Percentiles rank a stretch among this genome's conserved stretches.
phyloP scores from a whole-genome alignment of 2,113 vertebrate genomes.

The Leptocoma aspasia region DNA sequence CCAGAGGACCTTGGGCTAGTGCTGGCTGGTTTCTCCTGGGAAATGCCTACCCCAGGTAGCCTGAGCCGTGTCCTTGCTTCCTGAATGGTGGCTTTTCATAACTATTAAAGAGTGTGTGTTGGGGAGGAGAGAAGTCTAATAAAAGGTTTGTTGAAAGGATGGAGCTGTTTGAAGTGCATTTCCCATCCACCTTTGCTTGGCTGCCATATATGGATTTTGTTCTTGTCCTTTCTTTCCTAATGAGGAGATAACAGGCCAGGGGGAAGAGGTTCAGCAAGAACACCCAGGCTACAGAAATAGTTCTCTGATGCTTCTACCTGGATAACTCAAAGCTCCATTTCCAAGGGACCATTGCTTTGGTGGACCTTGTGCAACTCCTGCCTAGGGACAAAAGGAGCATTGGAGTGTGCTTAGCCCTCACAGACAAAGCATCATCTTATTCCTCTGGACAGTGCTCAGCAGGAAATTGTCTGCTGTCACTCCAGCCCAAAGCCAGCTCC shows the following conservation, averaged over 20 bases:
- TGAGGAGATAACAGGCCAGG: background rate
- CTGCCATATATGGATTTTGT: background rate
- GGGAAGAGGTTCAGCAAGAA: conserved; percentile 14
- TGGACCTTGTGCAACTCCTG: background rate
- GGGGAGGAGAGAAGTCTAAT: background rate
- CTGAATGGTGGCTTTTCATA: conserved; percentile 11
- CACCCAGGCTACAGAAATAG: background rate
- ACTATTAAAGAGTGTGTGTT: background rate
- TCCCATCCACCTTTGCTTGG: background rate
- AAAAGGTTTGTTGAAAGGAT: conserved; percentile 38
- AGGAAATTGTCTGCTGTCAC: background rate
- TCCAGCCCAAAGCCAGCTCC: background rate
- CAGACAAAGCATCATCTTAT: background rate
- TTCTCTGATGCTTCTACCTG: background rate
- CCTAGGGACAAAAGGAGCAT: background rate
- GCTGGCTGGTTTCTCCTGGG: background rate
- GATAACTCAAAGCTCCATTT: background rate
- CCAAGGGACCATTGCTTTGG: background rate
- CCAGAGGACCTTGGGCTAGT: background rate
- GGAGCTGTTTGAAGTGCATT: conserved; percentile 29
- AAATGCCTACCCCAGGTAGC: background rate
- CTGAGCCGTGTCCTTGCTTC: background rate
- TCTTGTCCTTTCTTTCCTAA: background rate
- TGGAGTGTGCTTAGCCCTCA: background rate
- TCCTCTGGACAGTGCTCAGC: background rate